Evolutionary conservation across 1,140 invertebrate species (phyloP), one percentile per base, ranked within the genome.

Genomic region (Ectropis grisescens): DNA sequence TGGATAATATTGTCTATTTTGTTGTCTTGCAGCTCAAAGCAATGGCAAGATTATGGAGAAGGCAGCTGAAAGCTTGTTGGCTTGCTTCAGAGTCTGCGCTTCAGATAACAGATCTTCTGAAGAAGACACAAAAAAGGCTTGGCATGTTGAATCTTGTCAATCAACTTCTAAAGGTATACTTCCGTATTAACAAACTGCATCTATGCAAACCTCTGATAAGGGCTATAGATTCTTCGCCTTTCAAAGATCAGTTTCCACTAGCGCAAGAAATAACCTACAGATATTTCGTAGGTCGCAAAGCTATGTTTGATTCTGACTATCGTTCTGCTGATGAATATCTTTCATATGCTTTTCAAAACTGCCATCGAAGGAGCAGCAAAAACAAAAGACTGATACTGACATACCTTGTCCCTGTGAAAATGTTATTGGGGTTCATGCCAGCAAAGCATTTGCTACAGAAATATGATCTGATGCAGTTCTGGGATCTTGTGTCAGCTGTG

Each of bases 231-330:
- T 93, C 93, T 13, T 93, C 92, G 9, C 87, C 89, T 1, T 91
- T 94, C 28, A 97, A 95, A 74, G 93, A 97, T 29, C 88, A 89
- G 36, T 99, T 97, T 76, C 89, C 91, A 19, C 68, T 93, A 37
- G 89, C 90, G 13, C 92, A 93, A 82, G 93, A 97, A 70, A 91
- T 96, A 25, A 98, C 97, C 0, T 99, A 98, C 69, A 94, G 92
- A 59, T 98, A 98, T 82, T 99, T 96, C 84, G 94, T 98, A 10
- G 97, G 97, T 1, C 85, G 96, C 3, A 98, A 98, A 78, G 93
- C 95, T 1, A 98, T 99, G 93, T 99, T 98, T 80, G 97, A 99
- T 78, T 97, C 94, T 45, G 94, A 98, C 68, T 98, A 97, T 65
- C 91, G 91, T 78, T 85, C 87, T 30, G 97, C 97, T 38, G 94